Evolutionary conservation across 2,888 invertebrate genomes (phyloP).

Genomic region (Chrysotoxum bicinctum): DNA sequence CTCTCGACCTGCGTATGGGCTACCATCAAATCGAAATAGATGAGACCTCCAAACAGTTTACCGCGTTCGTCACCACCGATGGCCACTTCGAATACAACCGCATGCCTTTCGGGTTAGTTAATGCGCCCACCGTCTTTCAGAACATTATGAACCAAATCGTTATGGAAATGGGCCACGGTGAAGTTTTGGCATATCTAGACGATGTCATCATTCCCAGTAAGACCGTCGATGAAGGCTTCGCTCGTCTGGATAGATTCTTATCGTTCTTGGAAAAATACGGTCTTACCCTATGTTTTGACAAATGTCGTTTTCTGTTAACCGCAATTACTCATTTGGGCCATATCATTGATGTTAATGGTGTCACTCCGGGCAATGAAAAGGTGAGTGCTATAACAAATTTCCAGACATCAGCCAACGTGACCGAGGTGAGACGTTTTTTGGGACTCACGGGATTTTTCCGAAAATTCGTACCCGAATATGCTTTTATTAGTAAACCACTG

Average conservation of each 20-base stretch:
- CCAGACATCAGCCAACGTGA: neutral
- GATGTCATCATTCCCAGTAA: constrained; percentile 23
- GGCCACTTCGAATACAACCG: neutral
- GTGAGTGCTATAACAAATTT: constrained; percentile 10
- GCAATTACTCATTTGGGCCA: constrained; percentile 3
- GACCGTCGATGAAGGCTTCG: neutral
- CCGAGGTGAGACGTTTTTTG: constrained; percentile 8
- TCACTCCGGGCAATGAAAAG: constrained; percentile 1
- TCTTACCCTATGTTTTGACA: neutral
- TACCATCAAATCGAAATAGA: neutral
- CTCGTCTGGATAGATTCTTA: neutral
- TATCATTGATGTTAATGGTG: neutral
- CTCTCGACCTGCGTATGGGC: neutral
- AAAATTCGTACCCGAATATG: too few relatives aligned
- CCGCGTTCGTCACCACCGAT: neutral
- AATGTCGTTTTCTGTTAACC: neutral
- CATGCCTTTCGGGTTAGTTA: neutral
- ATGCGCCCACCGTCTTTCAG: constrained; percentile 3
- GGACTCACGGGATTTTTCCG: neutral
- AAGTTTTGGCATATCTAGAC: constrained; percentile 11
- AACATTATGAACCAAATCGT: neutral
- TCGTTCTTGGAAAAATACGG: too few relatives aligned
- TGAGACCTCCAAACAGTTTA: neutral
- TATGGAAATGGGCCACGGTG: neutral
- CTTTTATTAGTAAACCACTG: too few relatives aligned